These are phyloP conservation scores for Pogonognathellus flavescens DNA, from an alignment of 1,140 invertebrate species.

Conservation along the genomic window DNA sequence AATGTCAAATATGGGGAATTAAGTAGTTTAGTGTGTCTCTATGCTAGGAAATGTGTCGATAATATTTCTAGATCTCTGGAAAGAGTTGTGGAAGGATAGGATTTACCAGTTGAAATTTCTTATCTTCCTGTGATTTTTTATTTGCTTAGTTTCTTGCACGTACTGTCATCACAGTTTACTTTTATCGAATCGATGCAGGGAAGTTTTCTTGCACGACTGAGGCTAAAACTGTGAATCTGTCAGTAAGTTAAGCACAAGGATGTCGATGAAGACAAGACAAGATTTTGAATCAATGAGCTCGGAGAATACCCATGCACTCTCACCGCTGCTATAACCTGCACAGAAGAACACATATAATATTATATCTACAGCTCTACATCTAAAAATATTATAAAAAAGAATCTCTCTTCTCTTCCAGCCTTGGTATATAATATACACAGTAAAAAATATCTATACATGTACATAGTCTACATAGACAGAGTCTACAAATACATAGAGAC, in stretches of 20 bases:
- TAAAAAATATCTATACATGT: background rate
- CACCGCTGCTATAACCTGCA: too few relatives aligned
- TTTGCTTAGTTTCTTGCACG: constrained; percentile 39
- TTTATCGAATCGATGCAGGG: constrained; percentile 23
- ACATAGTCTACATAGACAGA: background rate
- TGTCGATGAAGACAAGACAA: constrained; percentile 44
- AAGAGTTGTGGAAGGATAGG: background rate
- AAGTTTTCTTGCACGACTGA: constrained; percentile 36
- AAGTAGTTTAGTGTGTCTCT: constrained; percentile 4
- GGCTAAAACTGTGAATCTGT: constrained; percentile 20
- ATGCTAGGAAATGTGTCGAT: too few relatives aligned
- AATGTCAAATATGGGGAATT: background rate
- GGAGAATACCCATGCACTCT: background rate
- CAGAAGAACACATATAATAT: too few relatives aligned
- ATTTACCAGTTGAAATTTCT: constrained; percentile 18
- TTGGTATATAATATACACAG: background rate
- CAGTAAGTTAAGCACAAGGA: constrained; percentile 6
- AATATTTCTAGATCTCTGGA: background rate
- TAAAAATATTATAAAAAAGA: too few relatives aligned
- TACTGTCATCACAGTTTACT: constrained; percentile 48
- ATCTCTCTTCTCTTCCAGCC: too few relatives aligned
- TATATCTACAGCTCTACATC: too few relatives aligned
- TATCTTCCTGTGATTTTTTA: constrained; percentile 43
- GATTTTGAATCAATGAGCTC: constrained; percentile 22
- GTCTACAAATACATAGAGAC: background rate